Evolutionary conservation across 2,888 invertebrate species (phyloP).

Genomic region (Coleophora deauratella): DNA sequence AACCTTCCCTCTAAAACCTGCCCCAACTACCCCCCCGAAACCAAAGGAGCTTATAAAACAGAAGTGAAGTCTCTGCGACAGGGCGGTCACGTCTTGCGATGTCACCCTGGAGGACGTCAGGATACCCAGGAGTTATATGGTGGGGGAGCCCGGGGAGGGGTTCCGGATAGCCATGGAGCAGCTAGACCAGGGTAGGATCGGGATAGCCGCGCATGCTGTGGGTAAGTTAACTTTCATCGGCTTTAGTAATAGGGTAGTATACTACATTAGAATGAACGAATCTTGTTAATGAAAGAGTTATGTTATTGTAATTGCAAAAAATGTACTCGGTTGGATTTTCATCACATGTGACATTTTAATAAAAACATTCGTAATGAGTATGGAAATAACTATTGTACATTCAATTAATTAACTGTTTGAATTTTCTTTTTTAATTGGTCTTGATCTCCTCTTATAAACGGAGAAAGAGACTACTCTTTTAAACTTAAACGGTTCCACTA

Average conservation of each 20-base stretch:
- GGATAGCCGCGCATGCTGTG: slow-evolving; percentile 83
- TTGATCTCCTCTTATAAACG: no score
- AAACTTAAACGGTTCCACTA: no score
- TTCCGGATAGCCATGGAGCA: slow-evolving; percentile 80
- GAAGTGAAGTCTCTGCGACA: slow-evolving; percentile 41
- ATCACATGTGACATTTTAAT: no score
- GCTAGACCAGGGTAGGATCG: slow-evolving; percentile 81
- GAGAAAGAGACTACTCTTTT: no score
- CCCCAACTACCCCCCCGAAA: slow-evolving; percentile 7
- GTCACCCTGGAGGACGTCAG: slow-evolving; percentile 79
- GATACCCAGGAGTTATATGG: slow-evolving; percentile 61
- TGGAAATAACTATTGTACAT: no score
- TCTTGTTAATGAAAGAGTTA: background rate
- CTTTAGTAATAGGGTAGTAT: no score
- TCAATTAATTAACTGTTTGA: no score
- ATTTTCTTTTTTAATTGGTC: no score
- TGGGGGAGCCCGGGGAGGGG: slow-evolving; percentile 76
- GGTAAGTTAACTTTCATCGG: no score
- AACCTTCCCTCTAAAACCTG: slow-evolving; percentile 1
- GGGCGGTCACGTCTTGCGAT: slow-evolving; percentile 81
- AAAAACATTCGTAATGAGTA: no score
- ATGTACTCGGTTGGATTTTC: no score
- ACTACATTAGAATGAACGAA: background rate
- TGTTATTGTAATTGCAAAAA: no score
- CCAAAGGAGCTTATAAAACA: slow-evolving; percentile 36